These are phyloP conservation scores for Lamellibrachia luymesi DNA, from an alignment of 1,140 invertebrate genomes.

Conservation along the genomic window DNA sequence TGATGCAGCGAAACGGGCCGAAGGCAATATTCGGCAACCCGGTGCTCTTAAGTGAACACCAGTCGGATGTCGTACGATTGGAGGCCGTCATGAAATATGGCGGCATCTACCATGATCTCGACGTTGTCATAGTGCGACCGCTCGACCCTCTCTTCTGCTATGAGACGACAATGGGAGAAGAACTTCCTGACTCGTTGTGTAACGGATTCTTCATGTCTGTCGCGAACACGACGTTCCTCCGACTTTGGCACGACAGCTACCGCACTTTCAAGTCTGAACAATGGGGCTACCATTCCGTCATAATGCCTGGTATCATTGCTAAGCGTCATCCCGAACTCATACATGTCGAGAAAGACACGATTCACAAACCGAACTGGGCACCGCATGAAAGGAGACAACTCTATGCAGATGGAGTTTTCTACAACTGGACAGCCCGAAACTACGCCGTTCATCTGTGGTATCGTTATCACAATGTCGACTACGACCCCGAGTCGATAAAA, in stretches of 20 bases:
- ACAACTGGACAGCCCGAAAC: conserved; percentile 24
- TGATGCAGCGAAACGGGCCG: not conserved
- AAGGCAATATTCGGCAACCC: not conserved
- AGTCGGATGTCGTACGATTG: conserved; percentile 14
- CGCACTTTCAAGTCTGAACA: not conserved
- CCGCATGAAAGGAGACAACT: conserved; percentile 14
- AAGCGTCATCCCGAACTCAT: conserved; percentile 18
- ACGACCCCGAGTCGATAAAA: conserved; percentile 20
- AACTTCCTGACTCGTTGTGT: conserved; percentile 37
- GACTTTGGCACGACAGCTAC: conserved; percentile 46
- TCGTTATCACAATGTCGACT: conserved; percentile 17
- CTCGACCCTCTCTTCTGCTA: conserved; percentile 20
- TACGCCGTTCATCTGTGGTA: conserved; percentile 31
- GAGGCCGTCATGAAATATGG: conserved; percentile 20
- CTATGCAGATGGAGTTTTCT: conserved; percentile 17
- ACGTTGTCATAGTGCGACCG: conserved; percentile 23
- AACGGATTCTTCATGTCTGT: conserved; percentile 49
- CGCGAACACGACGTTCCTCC: conserved; percentile 45
- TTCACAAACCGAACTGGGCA: conserved; percentile 29
- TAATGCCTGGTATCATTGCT: not conserved
- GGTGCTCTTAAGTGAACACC: conserved; percentile 13
- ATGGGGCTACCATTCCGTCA: conserved; percentile 9
- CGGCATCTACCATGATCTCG: conserved; percentile 26
- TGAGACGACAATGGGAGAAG: conserved; percentile 20
- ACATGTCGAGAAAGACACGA: conserved; percentile 26